Percentiles rank a stretch among this genome's conserved stretches.
Conservation (phyloP, 2,888 invertebrate genomes). For the Ligdia adustata region DNA sequence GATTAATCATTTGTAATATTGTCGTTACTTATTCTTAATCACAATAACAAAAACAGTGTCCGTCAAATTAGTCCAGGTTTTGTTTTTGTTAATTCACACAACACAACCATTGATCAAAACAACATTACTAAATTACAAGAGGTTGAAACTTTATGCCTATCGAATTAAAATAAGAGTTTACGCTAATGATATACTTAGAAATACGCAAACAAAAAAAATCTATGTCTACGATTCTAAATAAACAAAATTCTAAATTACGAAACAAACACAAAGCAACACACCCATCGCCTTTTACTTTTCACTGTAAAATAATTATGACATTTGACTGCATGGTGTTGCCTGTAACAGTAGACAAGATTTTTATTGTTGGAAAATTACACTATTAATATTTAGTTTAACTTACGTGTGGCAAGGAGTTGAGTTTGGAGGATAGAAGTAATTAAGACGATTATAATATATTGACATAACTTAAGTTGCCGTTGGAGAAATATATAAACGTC, state of each 20-base stretch:
- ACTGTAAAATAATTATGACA: slow-evolving; percentile 67
- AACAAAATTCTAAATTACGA: slow-evolving; percentile 30
- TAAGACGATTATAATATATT: no score
- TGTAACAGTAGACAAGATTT: slow-evolving; percentile 1
- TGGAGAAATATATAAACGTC: no score
- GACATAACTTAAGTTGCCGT: no score
- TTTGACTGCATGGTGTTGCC: slow-evolving; percentile 36
- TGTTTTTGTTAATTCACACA: slow-evolving; percentile 40
- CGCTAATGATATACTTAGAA: no score
- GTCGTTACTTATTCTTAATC: slow-evolving; percentile 16
- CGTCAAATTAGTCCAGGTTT: slow-evolving; percentile 34
- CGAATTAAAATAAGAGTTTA: no score
- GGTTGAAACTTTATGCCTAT: neutral
- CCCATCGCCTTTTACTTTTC: slow-evolving; percentile 73
- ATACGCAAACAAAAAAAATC: slow-evolving; percentile 2
- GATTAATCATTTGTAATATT: slow-evolving; percentile 3
- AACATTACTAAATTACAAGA: slow-evolving; percentile 1
- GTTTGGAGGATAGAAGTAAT: no score
- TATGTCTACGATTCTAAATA: slow-evolving; percentile 11
- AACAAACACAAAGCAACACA: slow-evolving; percentile 73
- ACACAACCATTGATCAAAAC: slow-evolving; percentile 24
- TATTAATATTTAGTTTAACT: no score
- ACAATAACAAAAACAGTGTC: slow-evolving; percentile 15
- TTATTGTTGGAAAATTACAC: no score
- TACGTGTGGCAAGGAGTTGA: no score